Evolutionary conservation across 2,113 vertebrate species (phyloP), one percentile per base, ranked within the genome.

Genomic region (Erythrolamprus reginae): DNA sequence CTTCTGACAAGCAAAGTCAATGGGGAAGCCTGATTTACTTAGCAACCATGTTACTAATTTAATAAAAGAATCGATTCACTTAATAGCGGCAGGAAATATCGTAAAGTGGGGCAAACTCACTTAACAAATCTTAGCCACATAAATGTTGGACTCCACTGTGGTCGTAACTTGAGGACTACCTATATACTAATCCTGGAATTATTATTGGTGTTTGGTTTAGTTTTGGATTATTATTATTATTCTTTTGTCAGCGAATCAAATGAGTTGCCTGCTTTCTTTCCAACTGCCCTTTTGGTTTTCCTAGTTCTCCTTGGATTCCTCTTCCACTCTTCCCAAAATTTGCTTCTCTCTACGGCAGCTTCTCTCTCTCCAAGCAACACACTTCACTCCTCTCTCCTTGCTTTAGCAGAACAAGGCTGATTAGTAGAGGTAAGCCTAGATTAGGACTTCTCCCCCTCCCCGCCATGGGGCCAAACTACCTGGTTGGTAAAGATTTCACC

Each of bases 231-330:
- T 58, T 58, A 9, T 56, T 53, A 12, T 52, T 53, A 3, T 58
- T 13, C 45, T 48, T 56, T 17, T 2, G 9, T 47, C 26, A 19
- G 5, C 19, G 3, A 45, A 8, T 33, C 17, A 61, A 85, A 24
- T 33, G 65, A 77, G 7, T 77, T 77, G n/a, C 17, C 89, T 15
- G 26, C n/a, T 95, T 88, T 92, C 93, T 94, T 94, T 91, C 92
- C 84, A 83, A 93, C 95, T 92, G 70, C 42, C 89, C 91, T 89
- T 94, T 89, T 93, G 95, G 89, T 90, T 93, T 90, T 24, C 89
- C 93, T 91, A 93, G 89, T 90, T 94, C 82, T 88, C 92, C 90
- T 89, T 94, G 96, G 94, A 95, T 92, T 92, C 91, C 90, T 89
- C 88, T 95, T 94, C 96, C 91, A 93, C 65, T 90, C 19, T 87